These are phyloP conservation scores for Axinella damicornis DNA, from an alignment of 37 sponge, comb jelly and placozoan species.

Conservation along the genomic window DNA sequence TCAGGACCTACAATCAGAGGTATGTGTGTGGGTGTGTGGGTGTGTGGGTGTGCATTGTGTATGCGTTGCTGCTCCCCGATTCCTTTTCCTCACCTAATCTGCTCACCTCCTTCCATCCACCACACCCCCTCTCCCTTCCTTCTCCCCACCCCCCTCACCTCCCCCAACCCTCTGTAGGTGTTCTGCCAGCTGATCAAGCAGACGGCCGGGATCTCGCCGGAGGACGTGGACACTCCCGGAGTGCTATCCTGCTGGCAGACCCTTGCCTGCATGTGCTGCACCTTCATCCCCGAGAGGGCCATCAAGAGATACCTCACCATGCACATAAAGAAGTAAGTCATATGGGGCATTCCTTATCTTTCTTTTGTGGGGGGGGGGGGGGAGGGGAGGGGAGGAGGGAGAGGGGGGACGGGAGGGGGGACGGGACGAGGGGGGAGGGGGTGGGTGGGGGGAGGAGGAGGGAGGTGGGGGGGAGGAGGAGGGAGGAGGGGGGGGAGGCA, in stretches of 20 bases:
- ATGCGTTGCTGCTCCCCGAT: too few relatives aligned
- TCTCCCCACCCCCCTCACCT: too few relatives aligned
- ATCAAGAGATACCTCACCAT: conserved; percentile 85
- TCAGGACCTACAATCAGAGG: conserved; percentile 81
- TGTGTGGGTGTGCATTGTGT: neutral
- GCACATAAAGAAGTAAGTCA: conserved; percentile 79
- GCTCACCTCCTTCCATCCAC: neutral
- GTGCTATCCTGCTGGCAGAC: conserved; percentile 88
- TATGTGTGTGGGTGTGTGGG: conserved; percentile 10
- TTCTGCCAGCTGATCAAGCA: conserved; percentile 98
- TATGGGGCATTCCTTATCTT: neutral
- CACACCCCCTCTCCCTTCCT: neutral
- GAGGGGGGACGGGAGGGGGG: neutral
- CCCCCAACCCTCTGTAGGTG: too few relatives aligned
- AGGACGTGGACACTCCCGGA: conserved; percentile 57
- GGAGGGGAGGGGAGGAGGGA: neutral
- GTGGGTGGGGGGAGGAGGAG: too few relatives aligned
- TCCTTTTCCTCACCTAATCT: too few relatives aligned
- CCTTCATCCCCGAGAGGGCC: conserved; percentile 86
- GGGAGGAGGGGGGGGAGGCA: too few relatives aligned
- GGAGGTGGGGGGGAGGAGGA: too few relatives aligned
- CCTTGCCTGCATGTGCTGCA: conserved; percentile 85
- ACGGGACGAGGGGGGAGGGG: too few relatives aligned
- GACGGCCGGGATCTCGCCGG: conserved; percentile 69
- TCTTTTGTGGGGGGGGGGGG: neutral